Percentiles rank a stretch among this genome's conserved stretches.
These are phyloP conservation scores for Brachirus orientalis DNA, from an alignment of 2,113 vertebrate species.

Conservation along the genomic window DNA sequence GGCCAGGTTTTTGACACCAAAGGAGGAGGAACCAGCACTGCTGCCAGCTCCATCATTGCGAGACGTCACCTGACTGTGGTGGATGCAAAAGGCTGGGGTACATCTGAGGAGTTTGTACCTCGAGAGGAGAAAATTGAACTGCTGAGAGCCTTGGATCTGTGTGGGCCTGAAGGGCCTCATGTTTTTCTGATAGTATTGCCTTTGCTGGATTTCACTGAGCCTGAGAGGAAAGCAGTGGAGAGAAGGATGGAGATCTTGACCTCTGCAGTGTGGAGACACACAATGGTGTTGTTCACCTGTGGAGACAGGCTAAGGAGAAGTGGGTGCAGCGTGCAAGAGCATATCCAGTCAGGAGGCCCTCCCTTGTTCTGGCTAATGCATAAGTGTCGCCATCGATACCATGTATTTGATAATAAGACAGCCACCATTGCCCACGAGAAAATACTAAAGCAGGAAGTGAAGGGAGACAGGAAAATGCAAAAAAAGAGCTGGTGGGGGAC, in stretches of 20 bases:
- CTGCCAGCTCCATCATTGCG: no score
- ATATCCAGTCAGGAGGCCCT: slow-evolving; percentile 48
- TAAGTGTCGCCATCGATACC: slow-evolving; percentile 48
- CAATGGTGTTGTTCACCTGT: slow-evolving; percentile 63
- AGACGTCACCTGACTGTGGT: no score
- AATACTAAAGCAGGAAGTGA: slow-evolving; percentile 10
- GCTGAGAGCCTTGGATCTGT: no score
- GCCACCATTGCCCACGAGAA: not conserved
- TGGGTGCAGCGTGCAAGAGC: slow-evolving; percentile 37
- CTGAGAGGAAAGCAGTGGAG: slow-evolving; percentile 29
- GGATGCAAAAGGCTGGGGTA: no score
- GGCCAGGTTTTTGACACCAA: no score
- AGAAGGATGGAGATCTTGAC: slow-evolving; percentile 64
- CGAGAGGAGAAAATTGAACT: no score
- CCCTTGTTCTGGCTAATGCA: slow-evolving; percentile 48
- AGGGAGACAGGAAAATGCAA: not conserved
- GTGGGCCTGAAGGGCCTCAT: no score
- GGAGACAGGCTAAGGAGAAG: slow-evolving; percentile 42
- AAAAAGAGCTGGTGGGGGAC: slow-evolving; percentile 8
- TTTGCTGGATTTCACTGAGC: slow-evolving; percentile 46
- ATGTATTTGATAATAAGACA: slow-evolving; percentile 52
- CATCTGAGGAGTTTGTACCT: no score
- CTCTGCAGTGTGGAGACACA: slow-evolving; percentile 61
- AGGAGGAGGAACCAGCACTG: no score
- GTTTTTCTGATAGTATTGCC: slow-evolving; percentile 50